Base-by-base conservation (phyloP, 1,140 invertebrate species). In the Ostrea denselamellosa region DNA sequence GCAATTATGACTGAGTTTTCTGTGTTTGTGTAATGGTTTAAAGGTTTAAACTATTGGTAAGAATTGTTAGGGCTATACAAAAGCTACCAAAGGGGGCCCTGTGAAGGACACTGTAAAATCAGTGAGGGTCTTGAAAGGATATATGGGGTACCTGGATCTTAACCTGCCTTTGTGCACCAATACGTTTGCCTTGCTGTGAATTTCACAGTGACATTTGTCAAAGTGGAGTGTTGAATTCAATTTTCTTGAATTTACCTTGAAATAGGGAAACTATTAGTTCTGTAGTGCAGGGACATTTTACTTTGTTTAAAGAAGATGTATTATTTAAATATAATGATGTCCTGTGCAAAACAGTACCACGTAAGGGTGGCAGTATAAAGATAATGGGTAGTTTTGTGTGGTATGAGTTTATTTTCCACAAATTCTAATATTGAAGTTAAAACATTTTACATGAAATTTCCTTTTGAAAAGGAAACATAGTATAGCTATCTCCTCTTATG, bases 1-100 rank as follows among this genome's bases (percentile, higher is more conserved):
- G 25, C 68, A 77, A 77, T 77, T 77, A 77, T 77, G 68, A 77
- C 68, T 77, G 28, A 77, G 28, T 77, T 77, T 77, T 77, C 25
- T 14, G 25, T 77, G 68, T 77, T 77, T 77, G 68, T 77, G 68
- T 77, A 77, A 77, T 77, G 68, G 68, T 77, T 77, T 77, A 77
- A 77, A 77, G 68, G 68, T 77, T 77, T 77, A 77, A 77, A 77
- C 68, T 28, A 77, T 77, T 77, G 68, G 68, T 77, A 77, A 34
- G 68, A 77, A 77, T 77, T 77, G 68, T 77, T 9, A 34, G 28
- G 28, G 68, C 68, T 77, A 28, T 77, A 77, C 68, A 77, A 77
- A 77, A 34, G 68, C 68, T 77, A 77, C 68, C 68, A 34, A 77
- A 77, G 34, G 68, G 68, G 68, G 68, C 68, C 68, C 68, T 0